Evolutionary conservation across 2,797 vertebrate genomes (phyloP).

Genomic region (Chlorospingus semifuscus): DNA sequence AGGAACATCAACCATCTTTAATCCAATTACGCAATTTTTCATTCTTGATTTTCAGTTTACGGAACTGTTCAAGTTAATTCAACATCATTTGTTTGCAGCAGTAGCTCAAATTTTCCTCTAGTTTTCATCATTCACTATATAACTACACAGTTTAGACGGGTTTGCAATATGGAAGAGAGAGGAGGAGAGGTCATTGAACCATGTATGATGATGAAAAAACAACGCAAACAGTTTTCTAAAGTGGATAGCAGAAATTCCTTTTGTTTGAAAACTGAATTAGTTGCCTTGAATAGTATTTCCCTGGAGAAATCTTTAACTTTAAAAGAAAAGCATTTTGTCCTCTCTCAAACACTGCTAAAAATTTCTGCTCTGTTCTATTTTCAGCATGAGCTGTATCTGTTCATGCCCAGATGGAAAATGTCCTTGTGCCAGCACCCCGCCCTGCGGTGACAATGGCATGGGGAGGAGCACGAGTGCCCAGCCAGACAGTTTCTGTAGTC

Average conservation of each 20-base stretch:
- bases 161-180: neutral
- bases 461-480: accelerated
- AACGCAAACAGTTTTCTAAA: neutral
- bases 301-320: neutral
- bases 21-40: neutral
- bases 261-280: neutral
- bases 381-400: neutral
- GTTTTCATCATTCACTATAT: neutral
- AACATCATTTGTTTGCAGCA: neutral
- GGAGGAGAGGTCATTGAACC: neutral
- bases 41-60: neutral
- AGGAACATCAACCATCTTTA: neutral
- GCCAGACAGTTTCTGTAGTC: neutral
- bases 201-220: neutral
- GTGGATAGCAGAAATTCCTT: neutral
- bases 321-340: neutral
- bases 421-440: neutral
- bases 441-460: accelerated
- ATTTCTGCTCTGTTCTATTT: neutral
- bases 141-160: neutral
- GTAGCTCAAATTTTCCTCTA: neutral
- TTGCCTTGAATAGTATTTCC: neutral
- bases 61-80: neutral
- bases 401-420: neutral
- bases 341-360: neutral